phyloP scores from a whole-genome alignment of 2,888 invertebrate species.

The Antitype chi region DNA sequence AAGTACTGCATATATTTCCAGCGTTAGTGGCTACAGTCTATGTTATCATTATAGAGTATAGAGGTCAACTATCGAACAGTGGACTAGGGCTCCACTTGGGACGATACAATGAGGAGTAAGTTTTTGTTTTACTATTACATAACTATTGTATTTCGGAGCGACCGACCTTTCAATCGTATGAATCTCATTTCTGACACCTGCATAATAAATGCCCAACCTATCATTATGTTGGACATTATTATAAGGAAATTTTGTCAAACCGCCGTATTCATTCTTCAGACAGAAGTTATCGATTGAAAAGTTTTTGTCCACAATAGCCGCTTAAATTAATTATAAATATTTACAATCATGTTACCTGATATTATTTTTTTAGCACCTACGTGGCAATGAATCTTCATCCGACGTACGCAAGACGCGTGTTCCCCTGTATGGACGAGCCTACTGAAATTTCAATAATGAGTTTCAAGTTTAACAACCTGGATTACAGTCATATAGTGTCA shows the following conservation, averaged over 20 bases:
- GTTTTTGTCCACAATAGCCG: not conserved
- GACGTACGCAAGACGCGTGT: slow-evolving; percentile 91
- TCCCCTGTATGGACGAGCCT: slow-evolving; percentile 94
- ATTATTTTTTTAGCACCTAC: slow-evolving; percentile 80
- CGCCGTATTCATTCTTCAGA: not conserved
- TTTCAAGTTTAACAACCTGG: slow-evolving; percentile 80
- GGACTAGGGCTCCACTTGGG: slow-evolving; percentile 76
- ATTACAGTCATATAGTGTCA: slow-evolving; percentile 73
- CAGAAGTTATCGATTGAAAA: not conserved
- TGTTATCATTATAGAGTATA: slow-evolving; percentile 77
- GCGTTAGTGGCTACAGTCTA: slow-evolving; percentile 61
- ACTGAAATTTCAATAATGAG: slow-evolving; percentile 79
- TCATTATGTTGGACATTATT: not conserved
- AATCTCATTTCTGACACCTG: not conserved
- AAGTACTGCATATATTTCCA: slow-evolving; percentile 72
- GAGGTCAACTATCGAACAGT: slow-evolving; percentile 65
- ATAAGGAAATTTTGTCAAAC: not conserved
- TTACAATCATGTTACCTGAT: not conserved
- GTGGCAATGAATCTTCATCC: slow-evolving; percentile 91
- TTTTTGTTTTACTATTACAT: not conserved
- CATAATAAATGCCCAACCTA: not conserved
- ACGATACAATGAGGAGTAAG: slow-evolving; percentile 67
- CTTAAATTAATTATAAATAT: not conserved
- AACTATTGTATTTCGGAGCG: no score
- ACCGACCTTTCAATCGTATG: not conserved